Percentiles rank a stretch among this genome's conserved stretches.
Evolutionary conservation across 2,113 vertebrate species (phyloP).

Genomic region (Pterocles orientalis): DNA sequence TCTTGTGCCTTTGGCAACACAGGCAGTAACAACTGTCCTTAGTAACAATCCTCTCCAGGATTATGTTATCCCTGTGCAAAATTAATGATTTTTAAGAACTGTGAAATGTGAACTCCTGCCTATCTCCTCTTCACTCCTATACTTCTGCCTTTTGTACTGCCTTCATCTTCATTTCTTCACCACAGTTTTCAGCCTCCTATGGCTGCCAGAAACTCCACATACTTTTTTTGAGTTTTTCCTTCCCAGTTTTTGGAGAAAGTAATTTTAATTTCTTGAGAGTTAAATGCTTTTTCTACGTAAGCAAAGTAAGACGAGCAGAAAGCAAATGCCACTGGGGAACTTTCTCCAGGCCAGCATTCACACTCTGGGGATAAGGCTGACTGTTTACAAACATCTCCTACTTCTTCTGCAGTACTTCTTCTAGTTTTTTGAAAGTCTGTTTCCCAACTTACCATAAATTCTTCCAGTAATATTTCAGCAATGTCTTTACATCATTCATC

Average conservation of each 20-base stretch:
- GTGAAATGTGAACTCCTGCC: neutral
- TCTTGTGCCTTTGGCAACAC: neutral
- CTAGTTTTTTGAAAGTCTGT: neutral
- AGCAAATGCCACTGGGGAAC: neutral
- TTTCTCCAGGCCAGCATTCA: neutral
- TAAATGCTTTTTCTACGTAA: neutral
- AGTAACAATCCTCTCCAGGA: neutral
- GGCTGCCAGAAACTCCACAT: neutral
- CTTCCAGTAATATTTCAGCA: neutral
- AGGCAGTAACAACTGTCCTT: neutral
- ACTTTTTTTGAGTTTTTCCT: neutral
- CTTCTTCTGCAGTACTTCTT: neutral
- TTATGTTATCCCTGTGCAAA: neutral
- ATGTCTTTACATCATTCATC: neutral
- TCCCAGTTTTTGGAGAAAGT: neutral
- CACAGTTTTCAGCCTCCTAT: neutral
- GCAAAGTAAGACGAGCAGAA: neutral
- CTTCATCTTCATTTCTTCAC: neutral
- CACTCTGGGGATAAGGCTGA: neutral
- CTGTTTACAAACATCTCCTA: neutral
- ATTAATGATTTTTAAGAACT: neutral
- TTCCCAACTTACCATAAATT: neutral
- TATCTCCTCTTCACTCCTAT: neutral
- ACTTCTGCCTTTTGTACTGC: neutral
- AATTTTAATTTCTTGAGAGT: neutral